A percentile compares a stretch with the other conserved stretches of the same genome.
Conservation (phyloP, 2,113 vertebrate species). For the Aplodontia rufa region DNA sequence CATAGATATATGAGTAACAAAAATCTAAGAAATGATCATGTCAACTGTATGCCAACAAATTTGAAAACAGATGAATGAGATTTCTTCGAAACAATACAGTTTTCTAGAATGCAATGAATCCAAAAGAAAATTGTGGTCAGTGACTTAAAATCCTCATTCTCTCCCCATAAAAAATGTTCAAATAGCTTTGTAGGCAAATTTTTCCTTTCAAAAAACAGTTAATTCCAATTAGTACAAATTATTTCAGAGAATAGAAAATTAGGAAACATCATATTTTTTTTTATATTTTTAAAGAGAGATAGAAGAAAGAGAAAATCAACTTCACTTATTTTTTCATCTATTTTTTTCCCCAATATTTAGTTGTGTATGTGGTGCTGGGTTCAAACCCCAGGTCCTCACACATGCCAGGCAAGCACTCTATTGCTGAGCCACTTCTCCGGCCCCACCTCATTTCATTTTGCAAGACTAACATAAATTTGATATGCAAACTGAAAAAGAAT, state of each 20-base stretch:
- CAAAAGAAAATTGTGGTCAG: neutral
- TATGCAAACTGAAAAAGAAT: neutral
- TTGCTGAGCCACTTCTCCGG: no score
- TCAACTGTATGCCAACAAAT: neutral
- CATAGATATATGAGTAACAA: neutral
- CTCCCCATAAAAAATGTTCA: neutral
- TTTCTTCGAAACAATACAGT: neutral
- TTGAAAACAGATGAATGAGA: neutral
- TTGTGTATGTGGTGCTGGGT: no score
- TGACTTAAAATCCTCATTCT: no score
- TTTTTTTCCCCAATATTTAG: no score
- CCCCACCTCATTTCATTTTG: no score
- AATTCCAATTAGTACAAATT: neutral
- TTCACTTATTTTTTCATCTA: no score
- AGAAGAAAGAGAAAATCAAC: no score
- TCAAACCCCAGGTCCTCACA: no score
- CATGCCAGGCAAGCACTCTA: no score
- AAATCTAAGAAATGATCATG: neutral
- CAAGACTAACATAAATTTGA: neutral
- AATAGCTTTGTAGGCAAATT: neutral
- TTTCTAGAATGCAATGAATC: slow-evolving; percentile 9
- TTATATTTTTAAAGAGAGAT: no score
- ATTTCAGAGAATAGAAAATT: neutral
- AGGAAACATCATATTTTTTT: neutral
- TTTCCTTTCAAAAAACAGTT: neutral